Evolutionary conservation across 2,888 invertebrate genomes (phyloP), one percentile per base, ranked within the genome.

Genomic region (Coleophora deauratella): DNA sequence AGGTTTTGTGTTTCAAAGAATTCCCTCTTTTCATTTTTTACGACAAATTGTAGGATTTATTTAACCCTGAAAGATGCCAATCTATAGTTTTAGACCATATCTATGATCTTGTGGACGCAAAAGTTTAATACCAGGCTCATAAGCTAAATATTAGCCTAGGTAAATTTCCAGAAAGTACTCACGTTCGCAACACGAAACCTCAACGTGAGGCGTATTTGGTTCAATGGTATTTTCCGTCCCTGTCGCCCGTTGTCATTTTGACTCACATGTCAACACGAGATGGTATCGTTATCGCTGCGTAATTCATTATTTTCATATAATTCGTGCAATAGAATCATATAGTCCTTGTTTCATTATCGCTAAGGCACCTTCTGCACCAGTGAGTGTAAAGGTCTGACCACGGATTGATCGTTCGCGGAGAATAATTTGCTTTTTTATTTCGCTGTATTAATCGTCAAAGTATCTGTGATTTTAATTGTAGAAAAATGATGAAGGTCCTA

Each of bases 321-420:
- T 67, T 72, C 57, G 57, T 74, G 59, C 61, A 56, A 66, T 66
- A 57, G 56, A 55, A 55, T 56, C 55, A 60, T 61, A 62, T 65
- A 66, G 62, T 59, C 54, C 51, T 63, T 68, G 64, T 69, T 65
- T 68, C 62, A 59, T 55, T 54, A 62, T 63, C 69, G 62, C 31
- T 62, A 72, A 77, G 88, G 88, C 87, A 90, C 93, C 94, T 94
- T 94, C 94, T 94, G 88, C 91, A 87, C 93, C 94, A 94, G 94
- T 94, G 94, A 86, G 94, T 93, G 92, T 93, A 94, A 94, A 94
- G 94, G 93, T 90, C 72, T 81, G 86, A 72, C 76, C 76, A 68
- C 57, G 56, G 27, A 11, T 13, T n/a, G 28, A 31, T 38, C 34
- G 39, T 39, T 11, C 33, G n/a, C 30, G 9, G 9, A 33, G 10